phyloP scores from a whole-genome alignment of 2,113 vertebrate genomes.

The Scytalopus superciliaris region DNA sequence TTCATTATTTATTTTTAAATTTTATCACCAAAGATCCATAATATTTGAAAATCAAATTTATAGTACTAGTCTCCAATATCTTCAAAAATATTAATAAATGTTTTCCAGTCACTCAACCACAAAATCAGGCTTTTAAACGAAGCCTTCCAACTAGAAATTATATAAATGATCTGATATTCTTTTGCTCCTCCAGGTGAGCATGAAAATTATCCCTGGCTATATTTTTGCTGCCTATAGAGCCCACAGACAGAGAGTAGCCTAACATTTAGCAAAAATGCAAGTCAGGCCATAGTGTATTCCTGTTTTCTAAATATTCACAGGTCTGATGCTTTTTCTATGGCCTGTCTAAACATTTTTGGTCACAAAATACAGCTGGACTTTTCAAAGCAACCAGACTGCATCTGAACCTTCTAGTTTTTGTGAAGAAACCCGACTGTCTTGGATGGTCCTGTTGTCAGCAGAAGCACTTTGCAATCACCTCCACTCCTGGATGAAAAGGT shows the following conservation, averaged over 20 bases:
- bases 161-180: neutral
- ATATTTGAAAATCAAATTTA: conserved; percentile 45
- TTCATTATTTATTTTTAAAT: conserved; percentile 44
- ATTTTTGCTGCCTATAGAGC: neutral
- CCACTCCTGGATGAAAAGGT: neutral
- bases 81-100: conserved; percentile 45
- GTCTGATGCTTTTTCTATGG: neutral
- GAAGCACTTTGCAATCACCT: neutral
- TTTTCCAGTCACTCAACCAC: conserved; percentile 13
- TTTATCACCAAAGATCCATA: conserved; percentile 27
- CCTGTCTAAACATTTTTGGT: neutral
- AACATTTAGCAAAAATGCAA: neutral
- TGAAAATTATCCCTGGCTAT: neutral
- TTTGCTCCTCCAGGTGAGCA: neutral
- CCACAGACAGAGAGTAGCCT: neutral
- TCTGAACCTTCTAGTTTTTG: neutral
- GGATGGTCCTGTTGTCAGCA: neutral
- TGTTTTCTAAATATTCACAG: neutral
- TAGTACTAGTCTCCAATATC: neutral
- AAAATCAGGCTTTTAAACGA: neutral
- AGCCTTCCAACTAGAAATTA: conserved; percentile 35
- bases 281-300: neutral
- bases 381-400: neutral
- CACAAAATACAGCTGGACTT: neutral
- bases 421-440: neutral